Evolutionary conservation across 2,797 vertebrate species (phyloP).

Genomic region (Hoplostethus atlanticus): DNA sequence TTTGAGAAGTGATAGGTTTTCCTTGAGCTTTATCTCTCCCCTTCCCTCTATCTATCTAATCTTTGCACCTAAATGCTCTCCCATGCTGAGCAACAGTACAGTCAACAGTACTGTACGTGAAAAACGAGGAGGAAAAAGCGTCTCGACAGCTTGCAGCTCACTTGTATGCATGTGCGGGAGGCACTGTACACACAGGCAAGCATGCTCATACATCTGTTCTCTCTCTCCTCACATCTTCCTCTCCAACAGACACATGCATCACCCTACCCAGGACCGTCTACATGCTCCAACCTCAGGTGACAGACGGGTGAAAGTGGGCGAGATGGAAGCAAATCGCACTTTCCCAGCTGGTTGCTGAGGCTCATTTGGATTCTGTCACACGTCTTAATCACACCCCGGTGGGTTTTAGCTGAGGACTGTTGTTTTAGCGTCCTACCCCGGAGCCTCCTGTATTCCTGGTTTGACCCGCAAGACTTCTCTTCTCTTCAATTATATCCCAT

Average conservation of each 20-base stretch:
- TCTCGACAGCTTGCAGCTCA: slow-evolving; percentile 73
- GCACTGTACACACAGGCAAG: slow-evolving; percentile 41
- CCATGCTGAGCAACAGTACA: slow-evolving; percentile 59
- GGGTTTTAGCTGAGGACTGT: slow-evolving; percentile 39
- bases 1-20: slow-evolving; percentile 61
- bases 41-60: slow-evolving; percentile 61
- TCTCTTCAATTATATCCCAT: slow-evolving; percentile 39
- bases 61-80: slow-evolving; percentile 72
- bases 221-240: slow-evolving; percentile 45
- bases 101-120: slow-evolving; percentile 69
- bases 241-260: slow-evolving; percentile 20
- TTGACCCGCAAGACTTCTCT: slow-evolving; percentile 35
- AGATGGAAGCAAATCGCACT: slow-evolving; percentile 31
- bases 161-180: slow-evolving; percentile 50
- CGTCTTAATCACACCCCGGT: slow-evolving; percentile 52
- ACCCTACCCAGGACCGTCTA: slow-evolving; percentile 14
- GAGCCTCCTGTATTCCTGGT: slow-evolving; percentile 15
- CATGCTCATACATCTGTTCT: slow-evolving; percentile 53
- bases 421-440: slow-evolving; percentile 15
- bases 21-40: slow-evolving; percentile 59
- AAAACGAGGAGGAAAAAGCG: slow-evolving; percentile 70
- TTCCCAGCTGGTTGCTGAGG: slow-evolving; percentile 35
- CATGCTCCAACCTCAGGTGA: slow-evolving; percentile 32
- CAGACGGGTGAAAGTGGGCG: slow-evolving; percentile 32
- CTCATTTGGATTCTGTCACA: slow-evolving; percentile 65